These are phyloP conservation scores for Micrasema longulum DNA, from an alignment of 1,140 invertebrate species.

Conservation along the genomic window DNA sequence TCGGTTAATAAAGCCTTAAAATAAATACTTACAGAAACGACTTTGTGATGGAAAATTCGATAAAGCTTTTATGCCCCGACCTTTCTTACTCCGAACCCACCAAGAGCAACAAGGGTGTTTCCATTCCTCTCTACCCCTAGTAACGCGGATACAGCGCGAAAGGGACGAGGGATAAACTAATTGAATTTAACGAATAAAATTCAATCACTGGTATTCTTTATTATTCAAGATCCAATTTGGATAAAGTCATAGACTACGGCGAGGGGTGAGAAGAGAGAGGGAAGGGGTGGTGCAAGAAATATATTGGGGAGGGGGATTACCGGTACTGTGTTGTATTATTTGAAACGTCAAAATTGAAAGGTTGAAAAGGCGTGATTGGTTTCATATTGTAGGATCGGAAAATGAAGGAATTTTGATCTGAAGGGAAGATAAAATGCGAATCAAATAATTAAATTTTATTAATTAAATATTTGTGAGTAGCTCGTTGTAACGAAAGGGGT, in stretches of 20 bases:
- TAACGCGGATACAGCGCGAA: constrained; percentile 53
- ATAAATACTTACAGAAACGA: constrained; percentile 42
- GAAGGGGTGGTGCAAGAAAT: constrained; percentile 2
- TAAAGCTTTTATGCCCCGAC: constrained; percentile 51
- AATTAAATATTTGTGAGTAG: too few species aligned
- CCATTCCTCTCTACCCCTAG: constrained; percentile 59
- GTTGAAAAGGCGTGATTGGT: constrained; percentile 29
- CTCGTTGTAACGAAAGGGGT: too few species aligned
- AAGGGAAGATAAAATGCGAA: too few species aligned
- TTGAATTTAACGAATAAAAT: constrained; percentile 72
- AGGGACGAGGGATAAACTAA: constrained; percentile 60
- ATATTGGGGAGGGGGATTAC: constrained; percentile 3
- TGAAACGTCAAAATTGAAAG: constrained; percentile 26
- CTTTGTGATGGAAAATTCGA: constrained; percentile 51
- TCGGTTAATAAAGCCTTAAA: constrained; percentile 37
- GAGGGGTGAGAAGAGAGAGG: neutral
- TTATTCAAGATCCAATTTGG: constrained; percentile 72
- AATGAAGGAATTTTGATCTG: too few species aligned
- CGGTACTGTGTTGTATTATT: constrained; percentile 3
- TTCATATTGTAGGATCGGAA: neutral
- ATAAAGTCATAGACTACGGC: constrained; percentile 59
- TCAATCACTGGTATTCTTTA: constrained; percentile 71
- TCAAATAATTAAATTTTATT: too few species aligned
- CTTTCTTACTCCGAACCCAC: constrained; percentile 38
- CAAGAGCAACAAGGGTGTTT: constrained; percentile 49